Base-by-base conservation (phyloP, 1,140 invertebrate genomes). In the Thaumatotibia leucotreta region DNA sequence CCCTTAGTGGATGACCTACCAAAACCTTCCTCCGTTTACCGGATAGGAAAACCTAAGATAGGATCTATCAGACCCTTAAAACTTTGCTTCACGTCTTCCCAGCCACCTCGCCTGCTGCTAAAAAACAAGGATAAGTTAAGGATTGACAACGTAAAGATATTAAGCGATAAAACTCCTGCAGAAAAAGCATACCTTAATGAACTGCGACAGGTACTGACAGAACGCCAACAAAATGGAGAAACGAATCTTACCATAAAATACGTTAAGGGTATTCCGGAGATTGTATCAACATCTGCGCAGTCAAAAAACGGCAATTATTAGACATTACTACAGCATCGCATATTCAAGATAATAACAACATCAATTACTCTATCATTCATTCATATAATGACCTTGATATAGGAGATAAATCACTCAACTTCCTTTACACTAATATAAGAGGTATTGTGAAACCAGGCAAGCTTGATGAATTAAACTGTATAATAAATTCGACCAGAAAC, bases 231-330 rank as follows among this genome's bases (percentile, higher is more conserved):
- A 58, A 66, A 69, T 22, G 72, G 68, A 11, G 70, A 77, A 68
- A 63, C 10, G 6, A 65, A 77, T 17, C 20, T 77, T 0, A 54
- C 24, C 1, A 74, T 76, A 4, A 72, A 68, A 64, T 76, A 67
- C 62, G 27, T 72, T 4, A 76, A 64, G 58, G 72, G 72, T 22
- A 24, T 64, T 8, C 72, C 72, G 4, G 74, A 70, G 65, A 68
- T 76, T n/a, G 33, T 73, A 29, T 2, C 5, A 3, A 3, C 31
- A 9, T 32, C 31, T 5, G 1, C 20, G 4, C 0, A 31, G 1
- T 23, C 50, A 69, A 11, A 63, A 67, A 27, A 35, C 32, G 45
- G 14, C 49, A 64, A 39, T 4, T 23, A 31, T 9, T 32, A 32
- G 8, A 32, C 10, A 32, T 32, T 32, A 32, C 23, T 31, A 66